phyloP scores from a whole-genome alignment of 2,797 vertebrate species.

The Gobio occitaniae region DNA sequence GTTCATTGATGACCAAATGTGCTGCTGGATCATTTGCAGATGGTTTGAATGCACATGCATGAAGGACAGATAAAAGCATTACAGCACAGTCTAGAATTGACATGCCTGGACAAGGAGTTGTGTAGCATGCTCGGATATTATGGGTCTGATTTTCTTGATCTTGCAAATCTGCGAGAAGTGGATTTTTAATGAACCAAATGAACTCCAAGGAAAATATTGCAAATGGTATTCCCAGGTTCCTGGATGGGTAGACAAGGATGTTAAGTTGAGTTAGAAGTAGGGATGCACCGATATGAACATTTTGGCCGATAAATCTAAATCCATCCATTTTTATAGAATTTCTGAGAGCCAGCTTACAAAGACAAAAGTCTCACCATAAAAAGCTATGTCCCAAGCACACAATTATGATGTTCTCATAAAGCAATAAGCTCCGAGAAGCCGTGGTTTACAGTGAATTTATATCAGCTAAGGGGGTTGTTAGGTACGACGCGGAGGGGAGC shows the following conservation, averaged over 20 bases:
- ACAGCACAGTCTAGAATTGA: neutral
- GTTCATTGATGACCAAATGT: constrained; percentile 27
- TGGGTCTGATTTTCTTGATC: neutral
- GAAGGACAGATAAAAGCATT: neutral
- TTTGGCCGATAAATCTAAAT: too few species aligned
- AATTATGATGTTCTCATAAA: too few species aligned
- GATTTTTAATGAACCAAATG: neutral
- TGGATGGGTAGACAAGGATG: neutral
- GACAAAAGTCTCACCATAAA: too few species aligned
- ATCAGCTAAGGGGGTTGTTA: too few species aligned
- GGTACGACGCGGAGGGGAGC: too few species aligned
- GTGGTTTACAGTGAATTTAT: too few species aligned
- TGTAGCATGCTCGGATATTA: neutral
- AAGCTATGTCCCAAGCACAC: too few species aligned
- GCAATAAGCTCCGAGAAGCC: too few species aligned
- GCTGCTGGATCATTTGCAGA: neutral
- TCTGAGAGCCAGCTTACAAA: too few species aligned
- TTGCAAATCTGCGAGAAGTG: neutral
- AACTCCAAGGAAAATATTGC: neutral
- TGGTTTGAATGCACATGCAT: neutral
- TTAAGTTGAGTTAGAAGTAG: neutral
- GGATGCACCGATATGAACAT: too few species aligned
- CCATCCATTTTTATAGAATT: too few species aligned
- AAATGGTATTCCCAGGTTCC: neutral
- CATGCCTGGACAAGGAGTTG: neutral